Evolutionary conservation across 2,797 vertebrate genomes (phyloP).

Genomic region (Leuciscus waleckii): DNA sequence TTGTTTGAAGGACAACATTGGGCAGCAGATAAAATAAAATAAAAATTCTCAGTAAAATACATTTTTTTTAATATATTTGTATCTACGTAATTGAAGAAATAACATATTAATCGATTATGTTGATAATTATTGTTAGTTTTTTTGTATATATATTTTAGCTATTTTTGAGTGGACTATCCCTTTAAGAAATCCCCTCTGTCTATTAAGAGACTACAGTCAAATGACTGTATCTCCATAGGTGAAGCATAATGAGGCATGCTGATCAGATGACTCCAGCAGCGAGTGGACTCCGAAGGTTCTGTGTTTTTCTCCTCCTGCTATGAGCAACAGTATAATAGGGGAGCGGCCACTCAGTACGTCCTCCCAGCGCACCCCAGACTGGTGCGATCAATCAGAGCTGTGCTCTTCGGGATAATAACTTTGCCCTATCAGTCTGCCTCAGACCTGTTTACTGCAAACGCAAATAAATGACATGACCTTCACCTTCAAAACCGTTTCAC

Average conservation of each 20-base stretch:
- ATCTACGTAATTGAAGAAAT: not conserved
- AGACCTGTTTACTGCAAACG: slow-evolving; percentile 72
- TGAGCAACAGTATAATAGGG: slow-evolving; percentile 28
- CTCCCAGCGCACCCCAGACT: slow-evolving; percentile 49
- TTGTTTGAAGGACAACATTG: not conserved
- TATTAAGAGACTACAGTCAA: slow-evolving; percentile 33
- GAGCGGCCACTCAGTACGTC: slow-evolving; percentile 42
- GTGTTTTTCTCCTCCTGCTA: slow-evolving; percentile 28
- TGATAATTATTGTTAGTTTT: not conserved
- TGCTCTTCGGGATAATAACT: slow-evolving; percentile 67
- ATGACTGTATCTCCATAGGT: slow-evolving; percentile 23
- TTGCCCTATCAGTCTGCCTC: slow-evolving; percentile 69
- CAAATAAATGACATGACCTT: slow-evolving; percentile 72
- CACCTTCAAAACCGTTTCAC: slow-evolving; percentile 57
- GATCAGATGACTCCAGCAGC: slow-evolving; percentile 43
- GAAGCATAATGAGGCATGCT: slow-evolving; percentile 38
- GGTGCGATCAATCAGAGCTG: slow-evolving; percentile 70
- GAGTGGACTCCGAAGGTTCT: slow-evolving; percentile 29
- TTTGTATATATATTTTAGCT: not conserved
- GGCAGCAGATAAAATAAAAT: not conserved
- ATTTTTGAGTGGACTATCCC: slow-evolving; percentile 10
- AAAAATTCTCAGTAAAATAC: not conserved
- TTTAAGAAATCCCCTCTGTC: slow-evolving; percentile 15
- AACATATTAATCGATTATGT: not conserved
- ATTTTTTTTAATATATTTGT: not conserved